phyloP scores from a whole-genome alignment of 2,888 invertebrate genomes.

The Proisotoma minuta region DNA sequence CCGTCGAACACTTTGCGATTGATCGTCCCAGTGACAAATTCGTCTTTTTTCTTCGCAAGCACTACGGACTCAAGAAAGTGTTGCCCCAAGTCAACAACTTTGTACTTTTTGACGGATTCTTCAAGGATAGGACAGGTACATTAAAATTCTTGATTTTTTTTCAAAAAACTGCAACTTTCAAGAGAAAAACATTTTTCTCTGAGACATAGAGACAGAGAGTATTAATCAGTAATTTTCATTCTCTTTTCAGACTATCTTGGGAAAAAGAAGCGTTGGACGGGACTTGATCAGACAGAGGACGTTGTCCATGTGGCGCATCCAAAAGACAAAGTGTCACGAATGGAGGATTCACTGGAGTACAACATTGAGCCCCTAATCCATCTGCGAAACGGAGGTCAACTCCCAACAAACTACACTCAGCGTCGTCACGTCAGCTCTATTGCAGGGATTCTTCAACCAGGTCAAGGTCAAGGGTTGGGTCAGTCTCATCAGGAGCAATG shows the following conservation, averaged over 20 bases:
- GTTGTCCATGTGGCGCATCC: slow-evolving; percentile 19
- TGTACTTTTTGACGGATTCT: slow-evolving; percentile 78
- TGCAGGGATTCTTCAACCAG: slow-evolving; percentile 42
- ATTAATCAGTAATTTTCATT: too few species aligned
- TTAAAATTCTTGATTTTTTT: not conserved
- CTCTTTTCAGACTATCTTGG: slow-evolving; percentile 41
- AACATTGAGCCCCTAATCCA: slow-evolving; percentile 41
- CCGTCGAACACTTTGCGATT: slow-evolving; percentile 73
- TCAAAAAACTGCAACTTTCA: too few species aligned
- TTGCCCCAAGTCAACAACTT: slow-evolving; percentile 83
- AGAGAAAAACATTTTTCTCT: too few species aligned
- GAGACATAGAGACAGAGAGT: too few species aligned
- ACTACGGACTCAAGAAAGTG: slow-evolving; percentile 65
- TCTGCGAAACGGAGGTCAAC: slow-evolving; percentile 34
- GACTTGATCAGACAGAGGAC: slow-evolving; percentile 40
- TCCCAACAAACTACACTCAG: slow-evolving; percentile 31
- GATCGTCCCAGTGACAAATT: slow-evolving; percentile 90
- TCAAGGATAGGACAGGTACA: slow-evolving; percentile 51
- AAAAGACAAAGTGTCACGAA: slow-evolving; percentile 13
- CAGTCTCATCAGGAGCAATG: not conserved
- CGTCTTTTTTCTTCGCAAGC: slow-evolving; percentile 74
- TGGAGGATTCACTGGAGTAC: slow-evolving; percentile 43
- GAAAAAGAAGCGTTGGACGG: slow-evolving; percentile 41
- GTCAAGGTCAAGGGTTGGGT: slow-evolving; percentile 3
- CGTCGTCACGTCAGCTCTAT: slow-evolving; percentile 40